phyloP scores from a whole-genome alignment of 2,113 vertebrate genomes.

The Electrona antarctica region DNA sequence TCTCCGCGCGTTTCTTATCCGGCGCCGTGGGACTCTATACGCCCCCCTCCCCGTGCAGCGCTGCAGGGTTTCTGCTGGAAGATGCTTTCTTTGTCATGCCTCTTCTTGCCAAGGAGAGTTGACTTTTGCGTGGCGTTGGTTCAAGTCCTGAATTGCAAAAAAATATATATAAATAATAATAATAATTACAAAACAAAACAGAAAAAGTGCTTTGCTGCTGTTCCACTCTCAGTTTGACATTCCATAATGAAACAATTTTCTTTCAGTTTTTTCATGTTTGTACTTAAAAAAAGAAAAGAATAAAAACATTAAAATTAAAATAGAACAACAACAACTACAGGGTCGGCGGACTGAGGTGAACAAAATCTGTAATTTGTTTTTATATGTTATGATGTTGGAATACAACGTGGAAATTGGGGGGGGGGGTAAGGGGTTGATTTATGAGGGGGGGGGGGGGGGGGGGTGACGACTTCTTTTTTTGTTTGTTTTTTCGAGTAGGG shows the following conservation, averaged over 20 bases:
- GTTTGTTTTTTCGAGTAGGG: constrained; percentile 16
- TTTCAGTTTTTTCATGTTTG: constrained; percentile 75
- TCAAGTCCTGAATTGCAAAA: constrained; percentile 56
- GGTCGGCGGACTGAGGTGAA: constrained; percentile 81
- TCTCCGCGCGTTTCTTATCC: too few relatives aligned
- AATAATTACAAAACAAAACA: too few relatives aligned
- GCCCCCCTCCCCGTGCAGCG: too few relatives aligned
- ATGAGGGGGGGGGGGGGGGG: constrained; percentile 5
- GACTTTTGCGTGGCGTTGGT: constrained; percentile 50
- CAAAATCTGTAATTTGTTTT: constrained; percentile 72
- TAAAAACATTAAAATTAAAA: too few relatives aligned
- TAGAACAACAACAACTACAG: constrained; percentile 32
- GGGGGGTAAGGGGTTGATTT: not conserved
- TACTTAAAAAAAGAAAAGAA: constrained; percentile 32
- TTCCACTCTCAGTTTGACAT: constrained; percentile 76
- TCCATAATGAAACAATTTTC: constrained; percentile 64
- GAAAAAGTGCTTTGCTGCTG: constrained; percentile 74
- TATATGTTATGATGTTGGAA: constrained; percentile 41
- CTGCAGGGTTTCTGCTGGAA: too few relatives aligned
- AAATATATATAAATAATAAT: too few relatives aligned
- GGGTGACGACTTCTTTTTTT: too few relatives aligned
- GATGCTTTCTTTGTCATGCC: too few relatives aligned
- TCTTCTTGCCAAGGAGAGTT: constrained; percentile 27
- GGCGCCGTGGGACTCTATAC: too few relatives aligned
- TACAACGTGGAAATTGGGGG: not conserved